phyloP scores from a whole-genome alignment of 2,113 vertebrate genomes.

The Coturnix japonica region DNA sequence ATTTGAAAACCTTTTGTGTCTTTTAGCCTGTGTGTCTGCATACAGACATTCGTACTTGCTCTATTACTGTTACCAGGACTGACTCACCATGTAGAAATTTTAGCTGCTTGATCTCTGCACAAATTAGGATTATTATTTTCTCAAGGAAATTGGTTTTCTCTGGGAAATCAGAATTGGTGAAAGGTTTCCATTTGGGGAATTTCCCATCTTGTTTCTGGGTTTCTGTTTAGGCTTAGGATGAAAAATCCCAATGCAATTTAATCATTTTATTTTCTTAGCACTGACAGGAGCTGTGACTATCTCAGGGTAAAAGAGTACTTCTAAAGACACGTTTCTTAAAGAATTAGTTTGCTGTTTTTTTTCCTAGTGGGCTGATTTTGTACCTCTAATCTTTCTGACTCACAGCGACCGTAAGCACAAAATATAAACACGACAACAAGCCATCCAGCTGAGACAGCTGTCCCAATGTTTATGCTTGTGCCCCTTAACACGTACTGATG shows the following conservation, averaged over 20 bases:
- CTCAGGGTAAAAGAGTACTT: background rate
- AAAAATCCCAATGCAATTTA: background rate
- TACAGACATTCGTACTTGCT: background rate
- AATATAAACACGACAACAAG: background rate
- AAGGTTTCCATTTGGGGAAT: background rate
- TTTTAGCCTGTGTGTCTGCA: background rate
- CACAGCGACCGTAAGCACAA: background rate
- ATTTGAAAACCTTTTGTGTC: slow-evolving; percentile 6
- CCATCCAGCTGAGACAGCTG: slow-evolving; percentile 16
- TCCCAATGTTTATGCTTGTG: slow-evolving; percentile 33
- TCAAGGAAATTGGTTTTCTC: background rate
- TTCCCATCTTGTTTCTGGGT: background rate
- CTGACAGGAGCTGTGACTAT: background rate
- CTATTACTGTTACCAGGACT: background rate
- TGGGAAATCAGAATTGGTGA: background rate
- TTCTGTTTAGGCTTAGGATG: background rate
- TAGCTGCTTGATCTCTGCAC: background rate
- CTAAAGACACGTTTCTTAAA: background rate
- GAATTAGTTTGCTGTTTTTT: background rate
- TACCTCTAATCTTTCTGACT: background rate
- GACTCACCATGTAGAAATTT: background rate
- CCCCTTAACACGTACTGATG: background rate
- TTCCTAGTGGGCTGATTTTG: background rate
- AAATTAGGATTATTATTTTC: background rate
- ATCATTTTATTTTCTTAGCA: background rate